These are phyloP conservation scores for Corydoras sp. DNA, from an alignment of 2,113 vertebrate species.

Conservation along the genomic window DNA sequence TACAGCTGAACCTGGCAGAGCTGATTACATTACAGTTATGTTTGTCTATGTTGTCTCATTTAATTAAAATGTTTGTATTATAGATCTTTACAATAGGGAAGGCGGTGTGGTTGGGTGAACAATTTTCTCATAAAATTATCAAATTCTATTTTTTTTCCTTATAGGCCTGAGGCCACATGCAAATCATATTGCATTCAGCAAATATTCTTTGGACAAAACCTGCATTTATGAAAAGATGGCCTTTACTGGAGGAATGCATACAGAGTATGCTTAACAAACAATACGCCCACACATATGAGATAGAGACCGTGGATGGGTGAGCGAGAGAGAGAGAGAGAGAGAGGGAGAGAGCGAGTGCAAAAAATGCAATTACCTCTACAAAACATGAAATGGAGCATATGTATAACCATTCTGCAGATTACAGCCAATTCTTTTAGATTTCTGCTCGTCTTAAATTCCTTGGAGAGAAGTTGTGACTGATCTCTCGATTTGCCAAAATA, in stretches of 20 bases:
- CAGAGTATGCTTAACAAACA: slow-evolving; percentile 68
- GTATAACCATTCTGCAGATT: no score
- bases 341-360: slow-evolving; percentile 10
- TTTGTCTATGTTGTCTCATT: slow-evolving; percentile 33
- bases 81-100: slow-evolving; percentile 26
- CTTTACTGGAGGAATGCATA: slow-evolving; percentile 67
- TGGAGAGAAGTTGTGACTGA: no score
- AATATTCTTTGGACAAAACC: slow-evolving; percentile 70
- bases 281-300: slow-evolving; percentile 66
- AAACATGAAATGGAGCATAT: no score
- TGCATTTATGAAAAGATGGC: slow-evolving; percentile 70
- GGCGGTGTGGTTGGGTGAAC: slow-evolving; percentile 50
- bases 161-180: slow-evolving; percentile 63
- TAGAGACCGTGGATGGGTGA: no score
- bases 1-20: slow-evolving; percentile 7
- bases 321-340: slow-evolving; percentile 35
- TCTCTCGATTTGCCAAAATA: no score
- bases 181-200: slow-evolving; percentile 75
- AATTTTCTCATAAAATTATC: slow-evolving; percentile 66
- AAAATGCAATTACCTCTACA: no score
- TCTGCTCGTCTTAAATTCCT: no score
- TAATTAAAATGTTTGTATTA: slow-evolving; percentile 28
- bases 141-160: slow-evolving; percentile 64
- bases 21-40: slow-evolving; percentile 17
- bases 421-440: no score